Base-by-base conservation (phyloP, 1,140 invertebrate genomes). In the Radopholus similis region DNA sequence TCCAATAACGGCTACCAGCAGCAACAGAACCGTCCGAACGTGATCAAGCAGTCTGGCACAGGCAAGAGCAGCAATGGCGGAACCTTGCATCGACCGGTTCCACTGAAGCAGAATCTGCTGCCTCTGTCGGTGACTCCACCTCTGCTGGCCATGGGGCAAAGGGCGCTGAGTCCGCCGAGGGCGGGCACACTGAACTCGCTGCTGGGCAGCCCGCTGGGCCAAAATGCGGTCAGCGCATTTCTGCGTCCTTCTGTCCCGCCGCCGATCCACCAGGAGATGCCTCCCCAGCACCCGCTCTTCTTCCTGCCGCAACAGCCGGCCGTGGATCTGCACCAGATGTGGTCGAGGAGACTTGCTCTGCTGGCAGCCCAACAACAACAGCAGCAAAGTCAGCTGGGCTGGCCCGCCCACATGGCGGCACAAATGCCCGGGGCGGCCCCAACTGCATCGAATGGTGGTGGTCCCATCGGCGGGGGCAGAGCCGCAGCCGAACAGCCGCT, bases 401-500 rank as follows among this genome's bases (percentile, higher is more conserved):
- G 30, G 1, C n/a, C 35, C 28, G 15, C n/a, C 15, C 18, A 4
- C 15, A 3, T 53, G 18, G 18, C 2, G 34, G 15, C 32, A 30
- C 26, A 51, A 51, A 51, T 51, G 34, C 18, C 18, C 44, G 23
- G 6, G 18, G 18, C 44, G 18, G 5, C 44, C 44, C 18, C 2
- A 5, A 18, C 44, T 47, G 18, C 23, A 6, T 21, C 44, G 18
- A 4, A 18, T 5, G 18, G 35, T 53, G 30, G 15, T 15, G 15
- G 15, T 53, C 15, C 30, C 35, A 4, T 53, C 13, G 23, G 23
- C 37, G 73, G 73, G 32, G 73, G 73, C 11, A 55, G 73, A 34
- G 68, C 76, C 3, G 70, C 77, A 80, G 28, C 83, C 83, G 71
- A 76, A 62, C 32, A 74, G 68, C 57, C 59, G 49, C 18, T 78